Evolutionary conservation across 2,797 vertebrate genomes (phyloP), one percentile per base, ranked within the genome.

Genomic region (Bovichtus diacanthus): DNA sequence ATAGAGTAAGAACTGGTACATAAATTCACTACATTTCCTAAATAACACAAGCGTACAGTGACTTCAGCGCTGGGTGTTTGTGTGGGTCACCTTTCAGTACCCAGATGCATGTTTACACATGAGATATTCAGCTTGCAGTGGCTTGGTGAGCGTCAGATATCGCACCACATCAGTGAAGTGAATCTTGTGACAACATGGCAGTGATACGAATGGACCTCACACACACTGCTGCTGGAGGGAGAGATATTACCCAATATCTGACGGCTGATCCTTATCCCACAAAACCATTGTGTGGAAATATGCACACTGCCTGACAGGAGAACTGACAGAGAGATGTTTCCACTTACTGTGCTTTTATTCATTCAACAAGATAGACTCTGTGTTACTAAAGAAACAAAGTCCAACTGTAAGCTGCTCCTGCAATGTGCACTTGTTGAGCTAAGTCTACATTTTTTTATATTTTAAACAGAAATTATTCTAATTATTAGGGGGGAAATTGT

Each of bases 181-280:
- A 83, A 91, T 88, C 85, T 70, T 46, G 66, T 87, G 74, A 89
- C 79, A 87, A 77, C 46, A 54, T 55, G 4, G 34, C 41, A 58
- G 76, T 61, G 88, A 92, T 92, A 91, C 43, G 69, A 55, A 75
- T 51, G 80, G 93, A 95, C 93, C 93, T 89, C 94, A 93, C 94
- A 94, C 94, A 90, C 81, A 66, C 87, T 75, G 59, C 46, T 61
- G 78, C 78, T 71, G 67, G 68, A 71, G 56, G 62, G 74, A 83
- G 56, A 90, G 79, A 88, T 81, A 88, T 59, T 74, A 88, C 82
- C 77, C 63, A 56, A 80, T 82, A 90, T 92, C 92, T 87, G 84
- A 90, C 75, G 12, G 73, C 70, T 58, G 90, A 91, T 93, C 75
- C 60, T 84, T 90, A 90, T 90, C 91, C 70, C 29, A 67, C 75